Base-by-base conservation (phyloP, 92 coral and sea anemone species). In the Micromussa lordhowensis region DNA sequence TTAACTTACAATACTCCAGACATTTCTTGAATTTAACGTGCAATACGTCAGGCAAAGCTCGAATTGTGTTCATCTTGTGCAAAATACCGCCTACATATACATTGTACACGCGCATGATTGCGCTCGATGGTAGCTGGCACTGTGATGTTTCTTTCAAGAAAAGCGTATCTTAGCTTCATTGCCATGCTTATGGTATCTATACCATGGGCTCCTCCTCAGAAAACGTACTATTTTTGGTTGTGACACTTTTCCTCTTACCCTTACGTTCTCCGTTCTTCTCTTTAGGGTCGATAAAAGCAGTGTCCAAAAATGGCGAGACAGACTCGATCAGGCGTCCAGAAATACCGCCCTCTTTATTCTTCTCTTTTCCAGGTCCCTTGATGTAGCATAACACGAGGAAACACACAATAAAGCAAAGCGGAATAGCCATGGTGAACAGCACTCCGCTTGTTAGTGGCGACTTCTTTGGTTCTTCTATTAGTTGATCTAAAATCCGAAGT, bases 341-440 rank as follows among this genome's bases (percentile, higher is more conserved):
- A 17, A 75, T 66, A 40, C 88, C 88, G 18, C 29, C 44, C 29
- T 75, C 82, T 21, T 85, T 75, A 57, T 31, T 85, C 64, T 85
- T 85, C 0, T 85, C 88, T 44, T 75, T 79, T 35, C 86, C 90
- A 68, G 90, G 86, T 21, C 90, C 90, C 64, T 87, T 87, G 36
- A 87, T 29, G 69, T 87, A 87, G 18, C 90, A 87, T 16, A 87
- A 57, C 9, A 87, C 81, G 54, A 87, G 90, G 19, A 87, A 87
- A 40, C 85, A 87, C 10, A 87, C 84, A 30, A 87, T 87, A 51
- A 79, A 79, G 26, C 86, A 79, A 34, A 87, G 69, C 5, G 90
- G 90, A 17, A 87, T 87, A 24, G 85, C 86, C 90, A 87, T 87
- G 54, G 90, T 80, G 69, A 87, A 70, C 14, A 87, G 86, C 24